These are phyloP conservation scores for Melolontha melolontha DNA, from an alignment of 2,888 invertebrate genomes.

Conservation along the genomic window DNA sequence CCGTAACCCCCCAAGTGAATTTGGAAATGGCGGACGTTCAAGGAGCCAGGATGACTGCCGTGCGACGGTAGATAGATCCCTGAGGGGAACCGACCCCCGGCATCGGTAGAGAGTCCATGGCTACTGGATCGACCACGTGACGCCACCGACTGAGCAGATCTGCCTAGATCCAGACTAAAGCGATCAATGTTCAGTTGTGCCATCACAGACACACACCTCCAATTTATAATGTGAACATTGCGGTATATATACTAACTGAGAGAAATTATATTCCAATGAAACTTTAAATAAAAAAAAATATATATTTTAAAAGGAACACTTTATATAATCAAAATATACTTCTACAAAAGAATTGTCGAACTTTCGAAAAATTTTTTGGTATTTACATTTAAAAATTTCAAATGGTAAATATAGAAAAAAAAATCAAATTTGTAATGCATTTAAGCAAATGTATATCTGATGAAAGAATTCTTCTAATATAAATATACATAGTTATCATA, in stretches of 20 bases:
- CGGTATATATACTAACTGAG: constrained; percentile 40
- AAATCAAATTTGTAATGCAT: too few species aligned
- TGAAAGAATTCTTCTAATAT: too few species aligned
- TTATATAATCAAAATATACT: constrained; percentile 2
- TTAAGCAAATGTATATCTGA: too few species aligned
- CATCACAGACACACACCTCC: constrained; percentile 74
- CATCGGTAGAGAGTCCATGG: constrained; percentile 70
- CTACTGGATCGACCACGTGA: constrained; percentile 74
- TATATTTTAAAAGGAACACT: constrained; percentile 5
- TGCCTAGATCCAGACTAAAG: constrained; percentile 68
- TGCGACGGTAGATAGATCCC: constrained; percentile 63
- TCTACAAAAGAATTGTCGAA: not conserved
- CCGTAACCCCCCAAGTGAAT: constrained; percentile 70
- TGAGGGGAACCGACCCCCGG: constrained; percentile 59
- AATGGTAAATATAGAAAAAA: too few species aligned
- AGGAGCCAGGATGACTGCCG: constrained; percentile 70
- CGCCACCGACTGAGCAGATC: constrained; percentile 76
- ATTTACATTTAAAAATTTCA: too few species aligned
- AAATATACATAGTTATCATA: too few species aligned
- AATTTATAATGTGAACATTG: constrained; percentile 5
- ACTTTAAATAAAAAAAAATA: not conserved
- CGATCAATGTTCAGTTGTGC: constrained; percentile 75
- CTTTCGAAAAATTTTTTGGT: too few species aligned
- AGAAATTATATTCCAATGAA: not conserved
- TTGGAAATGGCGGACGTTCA: constrained; percentile 75